A percentile compares a stretch with the other conserved stretches of the same genome.
phyloP scores from a whole-genome alignment of 2,888 invertebrate species.

The Athetis lepigone region DNA sequence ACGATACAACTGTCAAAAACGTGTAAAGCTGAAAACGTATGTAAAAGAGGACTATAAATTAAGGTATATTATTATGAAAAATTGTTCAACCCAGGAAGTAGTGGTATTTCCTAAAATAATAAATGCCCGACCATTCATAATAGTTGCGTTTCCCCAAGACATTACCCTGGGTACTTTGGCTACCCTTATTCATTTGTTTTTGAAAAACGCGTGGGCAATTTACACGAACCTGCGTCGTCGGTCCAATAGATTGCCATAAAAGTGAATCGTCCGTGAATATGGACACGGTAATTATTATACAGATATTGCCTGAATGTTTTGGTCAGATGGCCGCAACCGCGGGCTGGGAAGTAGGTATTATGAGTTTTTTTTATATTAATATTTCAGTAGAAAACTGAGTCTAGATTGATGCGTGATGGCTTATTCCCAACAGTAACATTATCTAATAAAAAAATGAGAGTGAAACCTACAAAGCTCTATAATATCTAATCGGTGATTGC shows the following conservation, averaged over 20 bases:
- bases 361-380: no score
- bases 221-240: constrained; percentile 14
- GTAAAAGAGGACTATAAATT: constrained; percentile 26
- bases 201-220: constrained; percentile 17
- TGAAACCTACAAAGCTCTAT: no score
- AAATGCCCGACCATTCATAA: constrained; percentile 45
- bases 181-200: constrained; percentile 32
- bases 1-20: no score
- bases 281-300: constrained; percentile 28
- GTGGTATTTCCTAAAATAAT: constrained; percentile 38
- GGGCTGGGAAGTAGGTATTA: no score
- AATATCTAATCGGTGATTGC: no score
- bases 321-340: no score
- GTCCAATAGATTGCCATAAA: constrained; percentile 38
- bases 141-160: constrained; percentile 34
- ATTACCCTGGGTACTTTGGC: constrained; percentile 25
- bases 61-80: constrained; percentile 37
- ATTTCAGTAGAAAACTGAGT: no score
- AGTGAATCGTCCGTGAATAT: constrained; percentile 32
- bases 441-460: no score
- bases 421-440: no score
- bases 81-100: constrained; percentile 25
- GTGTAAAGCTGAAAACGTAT: background rate
- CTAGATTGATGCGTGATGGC: no score
- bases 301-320: background rate